phyloP scores from a whole-genome alignment of 2,888 invertebrate species.

The Aphidius colemani region DNA sequence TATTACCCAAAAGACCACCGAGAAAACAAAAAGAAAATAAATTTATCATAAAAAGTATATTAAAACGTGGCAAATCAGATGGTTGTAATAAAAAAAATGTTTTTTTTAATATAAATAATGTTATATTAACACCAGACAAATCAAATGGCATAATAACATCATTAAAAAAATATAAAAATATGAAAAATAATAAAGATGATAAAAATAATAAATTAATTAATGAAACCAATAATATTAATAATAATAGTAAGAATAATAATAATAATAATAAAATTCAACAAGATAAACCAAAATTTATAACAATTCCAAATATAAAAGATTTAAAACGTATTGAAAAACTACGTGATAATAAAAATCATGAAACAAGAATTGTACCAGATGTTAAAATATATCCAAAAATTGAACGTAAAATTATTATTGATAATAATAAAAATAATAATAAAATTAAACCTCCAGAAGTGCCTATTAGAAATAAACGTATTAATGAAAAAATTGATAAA shows the following conservation, averaged over 20 bases:
- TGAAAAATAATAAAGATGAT: conserved; percentile 25
- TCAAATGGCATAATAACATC: conserved; percentile 36
- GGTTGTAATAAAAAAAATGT: conserved; percentile 49
- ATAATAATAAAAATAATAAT: conserved; percentile 22
- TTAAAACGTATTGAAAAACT: conserved; percentile 34
- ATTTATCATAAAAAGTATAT: conserved; percentile 50
- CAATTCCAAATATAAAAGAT: conserved; percentile 55
- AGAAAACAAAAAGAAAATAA: conserved; percentile 63
- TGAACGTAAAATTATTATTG: conserved; percentile 40
- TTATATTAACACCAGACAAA: conserved; percentile 57
- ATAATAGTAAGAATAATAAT: conserved; percentile 16
- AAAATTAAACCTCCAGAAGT: conserved; percentile 29
- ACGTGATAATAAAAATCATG: conserved; percentile 32
- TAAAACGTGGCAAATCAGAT: conserved; percentile 46
- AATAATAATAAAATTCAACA: conserved; percentile 21
- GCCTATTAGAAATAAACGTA: conserved; percentile 32
- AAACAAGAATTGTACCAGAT: conserved; percentile 42
- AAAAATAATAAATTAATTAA: conserved; percentile 14
- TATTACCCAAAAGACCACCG: conserved; percentile 70
- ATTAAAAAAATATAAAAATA: conserved; percentile 36
- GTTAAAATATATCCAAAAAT: conserved; percentile 33
- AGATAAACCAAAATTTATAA: conserved; percentile 51
- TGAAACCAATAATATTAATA: conserved; percentile 1
- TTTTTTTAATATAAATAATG: conserved; percentile 55
- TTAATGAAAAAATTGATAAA: conserved; percentile 10